phyloP scores from a whole-genome alignment of 2,888 invertebrate species.

The Pecten maximus region DNA sequence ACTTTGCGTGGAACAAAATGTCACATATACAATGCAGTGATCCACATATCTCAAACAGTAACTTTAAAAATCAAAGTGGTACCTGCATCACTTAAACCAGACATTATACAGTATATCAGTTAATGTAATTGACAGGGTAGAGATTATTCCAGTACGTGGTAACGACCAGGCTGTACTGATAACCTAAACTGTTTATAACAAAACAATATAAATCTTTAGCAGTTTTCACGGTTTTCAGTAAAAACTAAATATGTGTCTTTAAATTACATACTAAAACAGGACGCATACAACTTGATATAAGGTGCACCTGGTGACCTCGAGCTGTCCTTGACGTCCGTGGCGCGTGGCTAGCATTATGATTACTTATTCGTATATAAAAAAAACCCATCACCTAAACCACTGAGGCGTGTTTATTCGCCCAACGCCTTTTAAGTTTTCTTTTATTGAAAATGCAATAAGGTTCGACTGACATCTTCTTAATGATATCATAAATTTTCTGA shows the following conservation, averaged over 20 bases:
- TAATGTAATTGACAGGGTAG: no score
- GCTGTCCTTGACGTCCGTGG: background rate
- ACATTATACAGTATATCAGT: no score
- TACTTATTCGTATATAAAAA: background rate
- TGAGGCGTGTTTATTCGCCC: background rate
- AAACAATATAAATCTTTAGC: no score
- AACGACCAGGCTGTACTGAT: no score
- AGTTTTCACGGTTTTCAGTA: no score
- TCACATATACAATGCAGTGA: no score
- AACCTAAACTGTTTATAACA: no score
- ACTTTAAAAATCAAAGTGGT: no score
- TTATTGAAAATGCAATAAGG: slow-evolving; percentile 28
- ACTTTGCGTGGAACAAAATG: no score
- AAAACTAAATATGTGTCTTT: background rate
- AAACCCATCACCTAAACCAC: background rate
- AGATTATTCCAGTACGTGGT: no score
- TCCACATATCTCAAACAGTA: no score
- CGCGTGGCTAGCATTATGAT: background rate
- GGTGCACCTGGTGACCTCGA: background rate
- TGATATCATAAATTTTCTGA: slow-evolving; percentile 28
- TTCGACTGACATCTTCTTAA: background rate
- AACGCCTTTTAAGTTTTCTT: slow-evolving; percentile 15
- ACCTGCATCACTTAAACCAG: no score
- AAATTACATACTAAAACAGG: background rate
- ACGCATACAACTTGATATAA: background rate